These are phyloP conservation scores for Rhea americana DNA, from an alignment of 2,113 vertebrate species.

Conservation along the genomic window DNA sequence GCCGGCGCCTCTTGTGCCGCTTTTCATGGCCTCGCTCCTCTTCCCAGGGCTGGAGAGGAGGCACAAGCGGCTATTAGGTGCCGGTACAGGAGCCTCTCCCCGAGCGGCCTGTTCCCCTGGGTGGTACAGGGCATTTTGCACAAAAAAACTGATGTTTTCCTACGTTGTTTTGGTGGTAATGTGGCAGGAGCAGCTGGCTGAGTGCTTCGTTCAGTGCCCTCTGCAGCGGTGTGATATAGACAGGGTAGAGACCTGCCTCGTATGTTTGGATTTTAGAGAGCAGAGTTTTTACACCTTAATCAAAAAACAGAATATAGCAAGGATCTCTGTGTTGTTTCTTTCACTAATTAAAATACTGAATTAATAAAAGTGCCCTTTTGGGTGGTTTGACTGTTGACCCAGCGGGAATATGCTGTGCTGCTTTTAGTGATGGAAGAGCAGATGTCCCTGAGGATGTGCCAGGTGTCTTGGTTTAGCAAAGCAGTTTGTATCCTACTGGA, in stretches of 20 bases:
- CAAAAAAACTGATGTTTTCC: no score
- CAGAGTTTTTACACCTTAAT: background rate
- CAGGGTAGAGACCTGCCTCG: background rate
- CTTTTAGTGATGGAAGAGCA: background rate
- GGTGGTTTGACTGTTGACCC: background rate
- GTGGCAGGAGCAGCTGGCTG: no score
- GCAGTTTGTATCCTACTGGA: background rate
- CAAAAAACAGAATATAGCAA: accelerated
- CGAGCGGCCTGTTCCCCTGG: no score
- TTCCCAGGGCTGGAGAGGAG: no score
- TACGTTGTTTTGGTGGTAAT: no score
- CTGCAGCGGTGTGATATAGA: background rate
- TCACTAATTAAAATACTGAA: accelerated
- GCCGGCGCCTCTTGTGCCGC: no score
- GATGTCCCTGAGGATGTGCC: accelerated
- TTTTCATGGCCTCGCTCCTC: no score
- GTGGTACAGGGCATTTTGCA: no score
- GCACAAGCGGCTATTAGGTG: no score
- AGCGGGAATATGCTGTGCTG: accelerated
- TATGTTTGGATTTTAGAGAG: background rate
- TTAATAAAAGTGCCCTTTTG: accelerated
- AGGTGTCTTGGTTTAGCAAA: background rate
- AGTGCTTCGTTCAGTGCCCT: background rate
- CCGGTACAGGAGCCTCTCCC: no score
- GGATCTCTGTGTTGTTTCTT: no score